Conservation (phyloP, 2,888 invertebrate species). For the Ceriagrion tenellum region DNA sequence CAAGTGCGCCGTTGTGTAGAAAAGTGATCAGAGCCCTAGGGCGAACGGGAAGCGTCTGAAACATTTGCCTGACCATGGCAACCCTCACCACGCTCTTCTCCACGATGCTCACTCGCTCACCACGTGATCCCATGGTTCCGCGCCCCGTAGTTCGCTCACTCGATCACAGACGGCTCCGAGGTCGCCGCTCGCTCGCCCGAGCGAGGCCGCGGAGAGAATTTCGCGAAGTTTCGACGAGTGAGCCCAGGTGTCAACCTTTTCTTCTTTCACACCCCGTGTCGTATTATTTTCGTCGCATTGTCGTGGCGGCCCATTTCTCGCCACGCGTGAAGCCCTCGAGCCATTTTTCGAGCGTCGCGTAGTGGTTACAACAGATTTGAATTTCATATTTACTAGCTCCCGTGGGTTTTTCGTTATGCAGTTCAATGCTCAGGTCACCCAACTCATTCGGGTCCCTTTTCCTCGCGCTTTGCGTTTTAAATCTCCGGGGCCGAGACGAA, state of each 20-base stretch:
- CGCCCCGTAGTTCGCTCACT: neutral
- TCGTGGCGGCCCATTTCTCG: neutral
- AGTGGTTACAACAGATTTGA: neutral
- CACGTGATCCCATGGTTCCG: neutral
- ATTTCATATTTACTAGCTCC: neutral
- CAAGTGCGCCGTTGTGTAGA: no score
- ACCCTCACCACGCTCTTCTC: no score
- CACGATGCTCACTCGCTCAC: no score
- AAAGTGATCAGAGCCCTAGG: no score
- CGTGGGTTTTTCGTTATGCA: neutral
- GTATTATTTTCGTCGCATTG: neutral
- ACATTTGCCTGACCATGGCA: no score
- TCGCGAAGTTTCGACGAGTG: neutral
- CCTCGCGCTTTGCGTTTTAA: neutral
- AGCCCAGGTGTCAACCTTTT: neutral
- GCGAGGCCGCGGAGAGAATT: neutral
- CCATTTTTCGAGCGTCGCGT: neutral
- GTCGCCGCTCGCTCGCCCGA: neutral
- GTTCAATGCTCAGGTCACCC: neutral
- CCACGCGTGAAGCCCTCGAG: neutral
- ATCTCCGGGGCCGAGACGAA: neutral
- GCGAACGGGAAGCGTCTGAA: no score
- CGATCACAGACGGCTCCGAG: neutral
- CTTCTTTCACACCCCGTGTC: neutral
- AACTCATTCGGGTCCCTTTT: neutral